Evolutionary conservation across 2,113 vertebrate genomes (phyloP), one percentile per base, ranked within the genome.

Genomic region (Benitochromis conjunctus): DNA sequence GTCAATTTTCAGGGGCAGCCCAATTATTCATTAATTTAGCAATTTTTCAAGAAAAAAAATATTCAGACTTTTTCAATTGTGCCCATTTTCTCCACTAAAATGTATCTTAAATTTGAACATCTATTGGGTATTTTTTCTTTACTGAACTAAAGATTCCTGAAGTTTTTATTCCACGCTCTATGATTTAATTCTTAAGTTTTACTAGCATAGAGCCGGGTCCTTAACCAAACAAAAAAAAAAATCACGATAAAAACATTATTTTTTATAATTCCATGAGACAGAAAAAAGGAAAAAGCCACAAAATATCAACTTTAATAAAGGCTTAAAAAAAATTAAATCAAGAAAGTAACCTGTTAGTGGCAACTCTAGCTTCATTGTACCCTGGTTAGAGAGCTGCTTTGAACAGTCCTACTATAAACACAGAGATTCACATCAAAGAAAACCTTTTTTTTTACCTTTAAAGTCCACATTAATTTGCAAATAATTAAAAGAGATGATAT

Each of bases 171-270:
- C 64, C 2, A 69, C n/a, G 12, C 0, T 41, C 62, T 41, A 41
- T 69, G n/a, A 13, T 69, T 69, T 69, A 3, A 69, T 41, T 69
- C 62, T 66, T 66, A 36, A 41, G 14, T 41, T 41, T 21, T 41
- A 41, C 19, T 0, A 21, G 19, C 10, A 5, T 38, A 64, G 16
- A 62, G 29, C 4, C 2, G 8, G 14, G 31, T 38, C 34, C 16
- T 34, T 60, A 6, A 41, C 34, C 62, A 66, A 66, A 66, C 36
- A 41, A 66, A 69, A n/a, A n/a, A n/a, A n/a, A 43, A 43, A 69
- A 69, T 43, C 64, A 24, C 12, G 14, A 13, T 69, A 0, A 69
- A 69, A 43, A 24, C 5, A 9, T 16, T 1, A 4, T 24, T 43
- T 2, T 41, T 69, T 2, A 24, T 7, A n/a, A n/a, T n/a, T n/a